Conservation (phyloP, 2,113 vertebrate species). For the Fukomys damarensis region DNA sequence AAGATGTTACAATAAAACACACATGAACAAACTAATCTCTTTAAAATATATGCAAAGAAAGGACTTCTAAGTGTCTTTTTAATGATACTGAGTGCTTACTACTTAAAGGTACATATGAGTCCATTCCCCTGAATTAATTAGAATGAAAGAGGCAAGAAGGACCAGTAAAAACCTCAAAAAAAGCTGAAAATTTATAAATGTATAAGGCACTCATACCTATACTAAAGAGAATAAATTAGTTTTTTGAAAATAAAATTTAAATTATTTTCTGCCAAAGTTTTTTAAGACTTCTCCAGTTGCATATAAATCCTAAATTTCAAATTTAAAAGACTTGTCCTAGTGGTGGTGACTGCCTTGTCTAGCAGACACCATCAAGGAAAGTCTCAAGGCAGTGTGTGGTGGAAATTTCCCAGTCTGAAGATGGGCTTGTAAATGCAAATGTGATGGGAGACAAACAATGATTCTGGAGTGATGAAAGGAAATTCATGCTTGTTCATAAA, state of each 20-base stretch:
- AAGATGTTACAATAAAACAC: neutral
- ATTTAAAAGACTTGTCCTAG: neutral
- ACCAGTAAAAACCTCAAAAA: slow-evolving; percentile 18
- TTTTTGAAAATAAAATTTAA: neutral
- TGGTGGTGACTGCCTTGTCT: neutral
- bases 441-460: neutral
- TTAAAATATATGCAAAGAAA: neutral
- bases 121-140: neutral
- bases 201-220: neutral
- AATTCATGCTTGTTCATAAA: neutral
- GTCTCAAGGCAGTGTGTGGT: neutral
- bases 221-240: neutral
- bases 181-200: neutral
- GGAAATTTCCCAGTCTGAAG: neutral
- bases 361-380: neutral
- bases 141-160: neutral
- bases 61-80: neutral
- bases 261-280: neutral
- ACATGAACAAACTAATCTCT: neutral
- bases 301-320: neutral
- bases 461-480: slow-evolving; percentile 1
- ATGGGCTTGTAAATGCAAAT: neutral
- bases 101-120: neutral
- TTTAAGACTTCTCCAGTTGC: neutral
- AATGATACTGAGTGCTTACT: neutral